Conservation (phyloP, 2,113 vertebrate genomes). For the Pangasianodon hypophthalmus region DNA sequence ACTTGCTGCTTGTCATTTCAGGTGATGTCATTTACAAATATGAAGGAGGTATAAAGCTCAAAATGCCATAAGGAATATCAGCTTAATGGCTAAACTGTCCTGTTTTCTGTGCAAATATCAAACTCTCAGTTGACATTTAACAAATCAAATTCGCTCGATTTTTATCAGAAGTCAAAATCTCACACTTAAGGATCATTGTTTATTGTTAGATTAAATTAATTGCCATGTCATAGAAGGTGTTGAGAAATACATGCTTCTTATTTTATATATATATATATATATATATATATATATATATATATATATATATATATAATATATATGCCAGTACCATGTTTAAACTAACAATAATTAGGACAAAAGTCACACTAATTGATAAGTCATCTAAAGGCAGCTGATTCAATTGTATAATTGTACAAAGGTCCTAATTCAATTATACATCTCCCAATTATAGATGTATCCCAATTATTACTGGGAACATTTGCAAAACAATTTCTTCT, state of each 20-base stretch:
- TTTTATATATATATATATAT: not conserved
- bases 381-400: conserved; percentile 33
- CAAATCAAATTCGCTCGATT: not conserved
- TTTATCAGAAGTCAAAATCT: conserved; percentile 24
- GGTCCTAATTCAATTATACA: conserved; percentile 32
- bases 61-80: conserved; percentile 21
- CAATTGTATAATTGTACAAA: too few species aligned
- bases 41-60: not conserved
- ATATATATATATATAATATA: not conserved
- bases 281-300: not conserved
- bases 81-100: conserved; percentile 15
- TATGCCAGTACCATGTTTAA: not conserved
- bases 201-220: conserved; percentile 25
- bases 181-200: not conserved
- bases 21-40: conserved; percentile 24
- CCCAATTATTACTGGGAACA: conserved; percentile 47
- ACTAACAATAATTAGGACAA: not conserved
- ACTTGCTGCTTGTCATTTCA: not conserved
- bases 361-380: conserved; percentile 38
- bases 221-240: not conserved
- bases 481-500: conserved; percentile 24
- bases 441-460: conserved; percentile 36
- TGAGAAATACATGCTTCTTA: not conserved
- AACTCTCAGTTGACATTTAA: conserved; percentile 15
- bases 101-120: conserved; percentile 26